A percentile compares a stretch with the other conserved stretches of the same genome.
These are phyloP conservation scores for Myiozetetes cayanensis DNA, from an alignment of 2,113 vertebrate species.

Conservation along the genomic window DNA sequence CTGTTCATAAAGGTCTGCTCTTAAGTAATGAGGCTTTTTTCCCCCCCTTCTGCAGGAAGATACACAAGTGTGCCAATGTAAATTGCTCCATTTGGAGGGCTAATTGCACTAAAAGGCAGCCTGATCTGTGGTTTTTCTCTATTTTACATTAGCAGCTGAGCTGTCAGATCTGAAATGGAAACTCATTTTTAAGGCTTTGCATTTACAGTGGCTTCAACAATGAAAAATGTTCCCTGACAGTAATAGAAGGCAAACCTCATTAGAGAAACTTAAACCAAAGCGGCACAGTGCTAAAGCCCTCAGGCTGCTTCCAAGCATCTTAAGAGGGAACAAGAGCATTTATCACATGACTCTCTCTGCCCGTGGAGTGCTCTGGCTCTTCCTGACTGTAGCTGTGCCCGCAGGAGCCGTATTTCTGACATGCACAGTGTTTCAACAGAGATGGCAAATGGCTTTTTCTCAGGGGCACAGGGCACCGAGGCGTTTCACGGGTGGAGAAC, in stretches of 20 bases:
- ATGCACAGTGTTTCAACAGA: slow-evolving; percentile 1
- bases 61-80: slow-evolving; percentile 73
- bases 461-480: neutral
- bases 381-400: slow-evolving; percentile 53
- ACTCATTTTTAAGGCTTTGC: slow-evolving; percentile 77
- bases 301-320: slow-evolving; percentile 72
- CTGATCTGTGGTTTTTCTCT: slow-evolving; percentile 70
- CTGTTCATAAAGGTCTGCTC: slow-evolving; percentile 56
- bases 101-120: slow-evolving; percentile 75
- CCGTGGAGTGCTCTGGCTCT: slow-evolving; percentile 52
- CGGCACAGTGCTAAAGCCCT: slow-evolving; percentile 72
- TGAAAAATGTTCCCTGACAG: slow-evolving; percentile 78
- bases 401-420: slow-evolving; percentile 56
- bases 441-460: slow-evolving; percentile 51
- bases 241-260: slow-evolving; percentile 79
- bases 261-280: slow-evolving; percentile 77
- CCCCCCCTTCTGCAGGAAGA: slow-evolving; percentile 64
- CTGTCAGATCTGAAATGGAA: slow-evolving; percentile 74
- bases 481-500: neutral
- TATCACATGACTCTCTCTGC: slow-evolving; percentile 66
- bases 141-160: slow-evolving; percentile 74
- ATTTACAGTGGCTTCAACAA: slow-evolving; percentile 74
- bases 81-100: slow-evolving; percentile 77
- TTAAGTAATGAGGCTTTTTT: slow-evolving; percentile 65
- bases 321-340: slow-evolving; percentile 70